A percentile compares a stretch with the other conserved stretches of the same genome.
Conservation (phyloP, 1,140 invertebrate genomes). For the Hyles vespertilio region DNA sequence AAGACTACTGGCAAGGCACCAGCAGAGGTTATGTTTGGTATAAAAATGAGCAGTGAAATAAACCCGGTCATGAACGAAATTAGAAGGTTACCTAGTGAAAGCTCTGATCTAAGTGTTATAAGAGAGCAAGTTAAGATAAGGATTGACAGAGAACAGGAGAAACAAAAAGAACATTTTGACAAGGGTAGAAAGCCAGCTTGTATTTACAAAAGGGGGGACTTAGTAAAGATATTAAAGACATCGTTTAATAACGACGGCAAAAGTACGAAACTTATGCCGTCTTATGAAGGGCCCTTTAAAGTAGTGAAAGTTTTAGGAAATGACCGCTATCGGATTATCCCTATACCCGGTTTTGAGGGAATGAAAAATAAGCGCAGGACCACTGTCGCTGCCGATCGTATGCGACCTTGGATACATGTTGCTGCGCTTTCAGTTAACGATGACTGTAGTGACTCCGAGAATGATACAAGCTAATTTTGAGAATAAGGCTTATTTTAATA, state of each 20-base stretch:
- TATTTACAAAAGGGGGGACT: constrained; percentile 17
- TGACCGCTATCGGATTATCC: constrained; percentile 18
- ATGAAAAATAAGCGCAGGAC: constrained; percentile 21
- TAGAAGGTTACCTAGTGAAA: no score
- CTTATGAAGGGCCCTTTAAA: constrained; percentile 21
- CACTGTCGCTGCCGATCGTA: constrained; percentile 19
- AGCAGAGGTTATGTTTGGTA: constrained; percentile 17
- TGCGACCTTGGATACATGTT: constrained; percentile 26
- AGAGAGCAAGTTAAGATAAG: not conserved
- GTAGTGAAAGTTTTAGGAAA: constrained; percentile 20
- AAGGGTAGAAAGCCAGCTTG: constrained; percentile 14
- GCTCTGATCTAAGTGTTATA: not conserved
- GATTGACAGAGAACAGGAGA: not conserved
- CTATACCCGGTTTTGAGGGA: constrained; percentile 18
- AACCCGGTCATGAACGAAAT: constrained; percentile 5
- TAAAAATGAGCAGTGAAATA: constrained; percentile 11
- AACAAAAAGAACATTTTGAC: constrained; percentile 19
- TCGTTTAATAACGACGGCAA: constrained; percentile 23
- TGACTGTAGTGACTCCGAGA: no score
- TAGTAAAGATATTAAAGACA: constrained; percentile 23
- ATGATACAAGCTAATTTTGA: no score
- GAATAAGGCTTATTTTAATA: no score
- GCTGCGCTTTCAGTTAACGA: constrained; percentile 2
- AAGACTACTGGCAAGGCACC: constrained; percentile 13
- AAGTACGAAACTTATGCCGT: constrained; percentile 25